Base-by-base conservation (phyloP, 2,113 vertebrate genomes). In the Hucho hucho region DNA sequence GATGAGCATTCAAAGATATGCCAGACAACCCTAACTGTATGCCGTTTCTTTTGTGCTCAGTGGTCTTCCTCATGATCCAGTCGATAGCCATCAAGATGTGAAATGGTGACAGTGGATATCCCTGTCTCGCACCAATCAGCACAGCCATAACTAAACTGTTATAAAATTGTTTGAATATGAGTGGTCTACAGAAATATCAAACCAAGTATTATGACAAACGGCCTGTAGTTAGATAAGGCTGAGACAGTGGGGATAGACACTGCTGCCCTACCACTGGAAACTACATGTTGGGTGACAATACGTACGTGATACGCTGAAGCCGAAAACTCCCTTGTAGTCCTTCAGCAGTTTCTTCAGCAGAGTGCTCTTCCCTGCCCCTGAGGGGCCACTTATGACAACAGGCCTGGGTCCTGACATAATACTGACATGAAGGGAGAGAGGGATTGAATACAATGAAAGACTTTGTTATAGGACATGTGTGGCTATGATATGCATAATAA, bases 231-330 rank as follows among this genome's bases (percentile, higher is more conserved):
- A 29, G 26, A 65, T 29, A 6, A 67, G 29, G 65, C 65, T 67
- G 16, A 37, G 65, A 67, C 29, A 37, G 65, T n/a, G 28, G 2
- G 26, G 20, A 66, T n/a, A 56, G 16, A 56, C 20, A 37, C 26
- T 20, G 6, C 9, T 72, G 65, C 49, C 63, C 59, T 6, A 69
- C 43, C 74, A 78, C 75, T 14, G 7, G 71, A 4, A 24, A 28
- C 6, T 18, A 43, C 6, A 25, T 61, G 59, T 67, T 53, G 16
- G 16, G 13, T 5, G 49, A 49, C 32, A 53, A 77, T 18, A 94
- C 98, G 84, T 93, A 99, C 97, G 98, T 80, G 98, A 99, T 74
- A 99, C 95, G 0, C 97, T 98, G 93, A 99, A 98, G 81, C 97
- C 98, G 0, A 99, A 99, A 80, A 99, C 14, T 5, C 92, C 94